Evolutionary conservation across 1,140 invertebrate species (phyloP), one percentile per base, ranked within the genome.

Genomic region (Bilobella aurantiaca): DNA sequence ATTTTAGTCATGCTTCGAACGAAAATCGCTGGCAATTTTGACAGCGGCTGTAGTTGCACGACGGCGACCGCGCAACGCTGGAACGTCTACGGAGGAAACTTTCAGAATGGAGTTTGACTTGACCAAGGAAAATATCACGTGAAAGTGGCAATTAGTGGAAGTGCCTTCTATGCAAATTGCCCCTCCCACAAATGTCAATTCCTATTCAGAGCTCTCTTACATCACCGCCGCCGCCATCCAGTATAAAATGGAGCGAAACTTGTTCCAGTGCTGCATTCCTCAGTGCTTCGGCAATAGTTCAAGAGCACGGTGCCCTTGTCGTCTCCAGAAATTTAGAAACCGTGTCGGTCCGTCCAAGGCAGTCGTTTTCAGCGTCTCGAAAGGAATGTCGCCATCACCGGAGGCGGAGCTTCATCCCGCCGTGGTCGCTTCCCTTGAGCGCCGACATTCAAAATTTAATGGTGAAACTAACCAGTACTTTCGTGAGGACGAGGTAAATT

Each of bases 401-500:
- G 12, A 12, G 5, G 49, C 49, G 23, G 5, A 5, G 14, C 49
- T 23, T 14, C 23, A 12, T 14, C 5, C 8, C 49, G 5, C 49
- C 5, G 49, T 23, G 14, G 12, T 14, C 23, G 3, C 49, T 8
- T 16, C 12, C 14, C n/a, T n/a, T n/a, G n/a, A n/a, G n/a, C n/a
- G n/a, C n/a, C 14, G 25, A 23, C 12, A 53, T 12, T 8, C 8
- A 18, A 31, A 58, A 65, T 28, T 65, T 1, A 68, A 64, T 59
- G 67, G 67, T 12, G 58, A 68, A 65, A 58, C 64, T 3, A 68
- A 68, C 37, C 23, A 28, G 16, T 46, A 65, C 23, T 68, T 60
- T 57, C 58, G 42, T 14, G 30, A 27, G 29, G 37, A 65, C 31
- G 63, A 60, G 23, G 12, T 53, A 5, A 23, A 18, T 23, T 53